Base-by-base conservation (phyloP, 2,888 invertebrate species). In the Acanthacorydalis orientalis region DNA sequence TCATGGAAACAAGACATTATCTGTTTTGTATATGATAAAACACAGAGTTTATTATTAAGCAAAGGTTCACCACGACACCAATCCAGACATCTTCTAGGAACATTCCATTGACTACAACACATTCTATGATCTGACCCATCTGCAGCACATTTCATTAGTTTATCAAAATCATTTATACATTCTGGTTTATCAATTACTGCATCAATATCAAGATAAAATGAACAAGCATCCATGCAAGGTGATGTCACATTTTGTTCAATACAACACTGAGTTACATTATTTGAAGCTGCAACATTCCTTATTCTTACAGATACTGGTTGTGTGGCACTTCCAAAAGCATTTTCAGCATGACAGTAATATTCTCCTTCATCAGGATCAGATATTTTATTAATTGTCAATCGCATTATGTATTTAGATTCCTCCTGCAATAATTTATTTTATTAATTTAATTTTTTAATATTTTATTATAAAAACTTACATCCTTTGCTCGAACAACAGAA, bases 321-420 rank as follows among this genome's bases (percentile, higher is more conserved):
- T 4, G 83, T 74, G 0, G 78, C 74, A 52, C 76, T 76, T 1
- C 88, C 88, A 56, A 85, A 83, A 0, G 82, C 79, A 60, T 89
- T 89, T 64, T 86, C 84, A 0, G 88, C 87, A 60, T 85, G 83
- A 53, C 88, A 89, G 66, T 76, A 86, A 62, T 87, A 89, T 53
- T 84, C 83, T 0, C 87, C 86, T 44, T 78, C 81, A 59, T 86
- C 85, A 31, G 72, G 64, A 45, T 78, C 75, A 2, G 76, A 67
- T 56, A 86, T 75, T 61, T 79, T 79, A 61, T 77, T 78, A 52
- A 88, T 86, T 45, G 76, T 75, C 43, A 88, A 64, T 16, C 77
- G 74, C 84, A 86, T 86, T 2, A 77, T 73, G 63, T 81, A 83
- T 53, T 78, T 77, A 10, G 78, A 73, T 49, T 75, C 73, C 54